Conservation (phyloP, 2,113 vertebrate species). For the Fukomys damarensis region DNA sequence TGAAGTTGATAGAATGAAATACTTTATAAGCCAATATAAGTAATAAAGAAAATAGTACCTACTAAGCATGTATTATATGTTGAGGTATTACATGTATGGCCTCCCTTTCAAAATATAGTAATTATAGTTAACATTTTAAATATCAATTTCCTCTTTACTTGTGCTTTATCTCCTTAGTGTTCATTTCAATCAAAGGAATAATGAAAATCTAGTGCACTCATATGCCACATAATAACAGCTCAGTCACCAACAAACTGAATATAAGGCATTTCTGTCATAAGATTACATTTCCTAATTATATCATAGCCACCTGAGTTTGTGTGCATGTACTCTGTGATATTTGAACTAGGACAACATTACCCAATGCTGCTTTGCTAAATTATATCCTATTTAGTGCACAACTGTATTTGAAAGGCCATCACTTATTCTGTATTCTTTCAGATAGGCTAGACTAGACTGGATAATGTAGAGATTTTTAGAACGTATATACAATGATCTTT, state of each 20-base stretch:
- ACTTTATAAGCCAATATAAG: background rate
- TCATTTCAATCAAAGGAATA: background rate
- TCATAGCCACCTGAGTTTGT: background rate
- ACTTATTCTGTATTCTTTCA: background rate
- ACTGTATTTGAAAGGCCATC: background rate
- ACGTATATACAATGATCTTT: background rate
- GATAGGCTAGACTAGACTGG: background rate
- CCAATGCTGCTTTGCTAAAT: background rate
- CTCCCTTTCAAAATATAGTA: background rate
- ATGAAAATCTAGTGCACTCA: background rate
- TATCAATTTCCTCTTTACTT: background rate
- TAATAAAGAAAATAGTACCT: background rate
- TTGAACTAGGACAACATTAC: background rate
- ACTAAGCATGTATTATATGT: background rate
- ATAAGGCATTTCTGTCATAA: background rate
- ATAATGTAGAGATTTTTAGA: background rate
- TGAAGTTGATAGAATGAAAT: background rate
- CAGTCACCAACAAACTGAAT: background rate
- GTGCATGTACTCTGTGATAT: fast-evolving
- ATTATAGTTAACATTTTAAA: background rate
- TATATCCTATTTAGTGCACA: background rate
- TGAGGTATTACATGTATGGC: background rate
- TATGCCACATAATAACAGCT: fast-evolving
- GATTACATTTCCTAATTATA: background rate
- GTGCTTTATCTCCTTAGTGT: background rate